Percentiles rank a stretch among this genome's conserved stretches.
Conservation (phyloP, 2,113 vertebrate species). For the Ochotona curzoniae region DNA sequence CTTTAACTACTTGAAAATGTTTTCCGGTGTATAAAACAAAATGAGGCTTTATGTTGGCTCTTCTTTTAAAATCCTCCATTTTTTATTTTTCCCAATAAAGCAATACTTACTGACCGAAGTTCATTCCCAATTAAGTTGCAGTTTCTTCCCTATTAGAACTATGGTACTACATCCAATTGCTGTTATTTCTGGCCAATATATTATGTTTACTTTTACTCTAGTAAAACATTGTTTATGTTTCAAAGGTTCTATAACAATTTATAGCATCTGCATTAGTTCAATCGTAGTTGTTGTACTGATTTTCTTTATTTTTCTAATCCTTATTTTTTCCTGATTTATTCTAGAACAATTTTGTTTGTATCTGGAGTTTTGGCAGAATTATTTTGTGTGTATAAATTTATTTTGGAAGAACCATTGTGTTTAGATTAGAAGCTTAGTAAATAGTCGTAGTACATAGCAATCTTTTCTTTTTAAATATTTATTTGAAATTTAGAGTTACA, state of each 20-base stretch:
- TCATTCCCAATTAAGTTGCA: background rate
- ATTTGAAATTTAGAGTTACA: too few relatives aligned
- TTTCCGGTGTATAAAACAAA: conserved; percentile 19
- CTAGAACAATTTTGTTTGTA: background rate
- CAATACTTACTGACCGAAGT: background rate
- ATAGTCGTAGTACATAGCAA: background rate
- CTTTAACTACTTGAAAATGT: conserved; percentile 33
- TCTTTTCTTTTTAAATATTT: background rate
- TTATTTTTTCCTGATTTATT: conserved; percentile 25
- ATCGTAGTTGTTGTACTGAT: background rate
- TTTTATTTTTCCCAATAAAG: background rate
- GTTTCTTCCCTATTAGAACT: background rate
- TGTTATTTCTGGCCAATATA: background rate
- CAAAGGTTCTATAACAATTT: background rate
- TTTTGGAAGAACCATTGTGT: background rate
- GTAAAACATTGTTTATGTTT: background rate
- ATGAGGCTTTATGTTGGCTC: background rate
- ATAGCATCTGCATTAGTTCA: background rate
- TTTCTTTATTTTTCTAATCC: conserved; percentile 25
- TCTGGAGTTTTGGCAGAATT: conserved; percentile 19
- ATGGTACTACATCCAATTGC: background rate
- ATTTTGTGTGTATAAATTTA: conserved; percentile 37
- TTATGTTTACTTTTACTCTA: background rate
- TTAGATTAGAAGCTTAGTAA: background rate
- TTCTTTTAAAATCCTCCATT: background rate